Evolutionary conservation across 2,888 invertebrate species (phyloP), one percentile per base, ranked within the genome.

Genomic region (Erynnis tages): DNA sequence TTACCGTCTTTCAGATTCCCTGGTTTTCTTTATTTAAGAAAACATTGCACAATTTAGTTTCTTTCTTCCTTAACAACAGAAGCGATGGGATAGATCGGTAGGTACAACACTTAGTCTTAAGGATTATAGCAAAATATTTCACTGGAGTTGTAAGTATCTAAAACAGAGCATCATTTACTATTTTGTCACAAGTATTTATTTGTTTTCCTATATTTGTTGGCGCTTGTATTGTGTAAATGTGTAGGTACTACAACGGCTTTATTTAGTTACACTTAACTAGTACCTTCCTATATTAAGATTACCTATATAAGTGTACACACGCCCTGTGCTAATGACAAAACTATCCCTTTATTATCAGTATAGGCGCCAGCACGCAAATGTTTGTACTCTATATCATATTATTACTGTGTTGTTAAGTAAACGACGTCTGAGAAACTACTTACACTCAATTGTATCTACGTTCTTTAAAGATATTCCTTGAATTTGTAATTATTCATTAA

Each of bases 281-380:
- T 34, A n/a, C 6, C 10, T 2, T 1, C 13, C 17, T 35, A 23
- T 10, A 34, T 23, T 34, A 21, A 27, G 19, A 38, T 48, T 38
- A 38, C 21, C 19, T 47, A 14, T 32, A 29, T 34, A 19, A 21
- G 13, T 32, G 14, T 40, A 35, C 27, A 14, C 10, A 35, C 30
- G 19, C 29, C 6, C 29, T 37, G n/a, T 35, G 43, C 44, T 37
- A 37, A 29, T 43, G 37, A 52, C 21, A 52, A 25, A 41, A 37
- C 21, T 52, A 52, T 52, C 23, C 50, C 8, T 52, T 44, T 30
- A 44, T 29, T 52, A 52, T 44, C 50, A 21, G 43, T 29, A 21
- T 52, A 16, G 50, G 50, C 50, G 50, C 50, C 50, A 44, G 19
- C 16, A 35, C 2, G 35, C 37, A 52, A 52, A 52, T 52, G 23